Evolutionary conservation across 2,113 vertebrate species (phyloP).

Genomic region (Laticauda colubrina): DNA sequence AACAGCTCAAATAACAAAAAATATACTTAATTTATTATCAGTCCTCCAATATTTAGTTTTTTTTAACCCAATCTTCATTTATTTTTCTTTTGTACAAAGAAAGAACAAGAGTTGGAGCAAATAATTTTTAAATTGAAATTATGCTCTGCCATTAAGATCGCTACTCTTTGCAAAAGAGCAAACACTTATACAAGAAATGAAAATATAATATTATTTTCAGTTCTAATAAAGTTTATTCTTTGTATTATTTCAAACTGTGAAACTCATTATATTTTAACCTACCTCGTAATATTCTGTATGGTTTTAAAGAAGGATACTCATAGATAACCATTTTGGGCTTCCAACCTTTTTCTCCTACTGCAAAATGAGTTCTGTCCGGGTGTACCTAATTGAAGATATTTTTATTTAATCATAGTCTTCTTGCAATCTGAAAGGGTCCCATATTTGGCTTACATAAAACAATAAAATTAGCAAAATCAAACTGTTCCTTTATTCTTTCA

Average conservation of each 20-base stretch:
- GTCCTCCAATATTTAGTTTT: neutral
- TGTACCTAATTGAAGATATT: slow-evolving; percentile 74
- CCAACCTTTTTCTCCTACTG: slow-evolving; percentile 86
- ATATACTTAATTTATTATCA: neutral
- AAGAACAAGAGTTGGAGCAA: neutral
- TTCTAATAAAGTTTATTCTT: slow-evolving; percentile 31
- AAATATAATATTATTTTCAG: slow-evolving; percentile 25
- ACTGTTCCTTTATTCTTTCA: neutral
- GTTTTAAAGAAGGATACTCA: slow-evolving; percentile 81
- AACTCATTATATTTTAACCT: slow-evolving; percentile 29
- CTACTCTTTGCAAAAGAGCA: neutral
- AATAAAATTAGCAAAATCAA: neutral
- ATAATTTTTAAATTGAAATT: neutral
- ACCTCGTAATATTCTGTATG: slow-evolving; percentile 85
- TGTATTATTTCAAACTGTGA: slow-evolving; percentile 11
- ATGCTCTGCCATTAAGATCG: neutral
- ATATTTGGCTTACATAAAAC: neutral
- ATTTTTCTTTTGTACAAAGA: neutral
- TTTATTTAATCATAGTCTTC: slow-evolving; percentile 31
- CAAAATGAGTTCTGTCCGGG: slow-evolving; percentile 78
- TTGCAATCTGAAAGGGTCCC: neutral
- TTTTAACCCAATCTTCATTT: neutral
- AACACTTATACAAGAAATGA: neutral
- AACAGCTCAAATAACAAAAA: neutral
- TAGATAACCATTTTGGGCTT: slow-evolving; percentile 85